phyloP scores from a whole-genome alignment of 2,888 invertebrate species.

The Entomobrya proxima region DNA sequence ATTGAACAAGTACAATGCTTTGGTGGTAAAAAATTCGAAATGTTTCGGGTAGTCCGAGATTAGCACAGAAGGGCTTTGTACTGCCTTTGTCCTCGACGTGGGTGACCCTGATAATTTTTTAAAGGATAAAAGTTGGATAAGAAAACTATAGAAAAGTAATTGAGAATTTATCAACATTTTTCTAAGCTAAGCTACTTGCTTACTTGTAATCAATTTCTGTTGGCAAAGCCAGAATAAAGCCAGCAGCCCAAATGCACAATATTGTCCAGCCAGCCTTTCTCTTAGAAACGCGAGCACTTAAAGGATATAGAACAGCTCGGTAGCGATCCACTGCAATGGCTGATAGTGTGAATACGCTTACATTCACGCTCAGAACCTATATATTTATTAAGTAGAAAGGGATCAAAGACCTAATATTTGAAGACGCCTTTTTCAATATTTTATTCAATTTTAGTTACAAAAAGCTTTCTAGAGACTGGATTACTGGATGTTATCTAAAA shows the following conservation, averaged over 20 bases:
- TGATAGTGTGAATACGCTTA: constrained; percentile 92
- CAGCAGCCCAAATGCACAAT: constrained; percentile 85
- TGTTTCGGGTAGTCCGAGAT: constrained; percentile 76
- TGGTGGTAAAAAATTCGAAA: constrained; percentile 75
- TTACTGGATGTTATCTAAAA: too few relatives aligned
- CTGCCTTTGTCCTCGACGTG: constrained; percentile 68
- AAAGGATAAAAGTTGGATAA: not conserved
- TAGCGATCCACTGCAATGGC: constrained; percentile 84
- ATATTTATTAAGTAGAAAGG: not conserved
- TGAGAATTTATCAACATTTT: not conserved
- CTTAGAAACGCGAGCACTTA: constrained; percentile 84
- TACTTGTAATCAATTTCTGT: constrained; percentile 77
- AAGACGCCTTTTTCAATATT: too few relatives aligned
- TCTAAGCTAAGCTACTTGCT: not conserved
- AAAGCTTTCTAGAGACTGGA: too few relatives aligned
- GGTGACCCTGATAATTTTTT: constrained; percentile 66
- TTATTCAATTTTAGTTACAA: too few relatives aligned
- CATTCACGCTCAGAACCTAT: constrained; percentile 86
- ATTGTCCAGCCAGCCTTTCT: constrained; percentile 86
- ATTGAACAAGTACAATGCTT: constrained; percentile 79
- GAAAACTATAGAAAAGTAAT: not conserved
- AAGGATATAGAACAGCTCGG: constrained; percentile 77
- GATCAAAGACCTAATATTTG: not conserved
- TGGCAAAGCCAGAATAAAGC: constrained; percentile 84
- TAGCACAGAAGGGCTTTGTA: constrained; percentile 77